Evolutionary conservation across 2,113 vertebrate species (phyloP).

Genomic region (Malurus melanocephalus): DNA sequence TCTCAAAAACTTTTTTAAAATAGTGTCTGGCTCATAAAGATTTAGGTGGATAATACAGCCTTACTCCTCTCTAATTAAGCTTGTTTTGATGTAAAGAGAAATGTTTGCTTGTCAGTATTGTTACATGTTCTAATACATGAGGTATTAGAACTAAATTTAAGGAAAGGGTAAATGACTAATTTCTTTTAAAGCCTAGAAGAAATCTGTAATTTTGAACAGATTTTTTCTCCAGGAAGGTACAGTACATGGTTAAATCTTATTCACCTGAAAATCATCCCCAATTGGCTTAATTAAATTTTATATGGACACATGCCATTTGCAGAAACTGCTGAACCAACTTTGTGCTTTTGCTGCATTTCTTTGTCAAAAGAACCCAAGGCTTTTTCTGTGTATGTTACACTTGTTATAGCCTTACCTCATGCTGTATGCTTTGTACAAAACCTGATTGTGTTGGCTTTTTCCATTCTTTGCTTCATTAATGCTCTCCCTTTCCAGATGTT

Average conservation of each 20-base stretch:
- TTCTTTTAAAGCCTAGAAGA: background rate
- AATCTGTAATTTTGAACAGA: background rate
- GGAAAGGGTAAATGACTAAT: background rate
- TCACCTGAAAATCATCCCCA: background rate
- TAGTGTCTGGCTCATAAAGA: background rate
- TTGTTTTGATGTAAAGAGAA: background rate
- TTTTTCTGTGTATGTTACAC: conserved; percentile 36
- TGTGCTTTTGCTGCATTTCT: conserved; percentile 51
- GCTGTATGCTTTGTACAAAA: conserved; percentile 64
- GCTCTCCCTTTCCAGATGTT: conserved; percentile 81
- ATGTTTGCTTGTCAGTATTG: conserved; percentile 22
- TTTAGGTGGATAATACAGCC: background rate
- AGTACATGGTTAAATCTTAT: background rate
- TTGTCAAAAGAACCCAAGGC: background rate
- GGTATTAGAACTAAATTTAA: background rate
- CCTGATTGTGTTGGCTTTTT: conserved; percentile 75
- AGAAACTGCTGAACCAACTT: conserved; percentile 34
- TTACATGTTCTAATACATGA: background rate
- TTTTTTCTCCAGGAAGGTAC: background rate
- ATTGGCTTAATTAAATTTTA: background rate
- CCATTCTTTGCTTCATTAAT: conserved; percentile 78
- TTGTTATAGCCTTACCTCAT: conserved; percentile 57
- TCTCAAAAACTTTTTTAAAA: background rate
- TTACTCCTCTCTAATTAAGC: background rate
- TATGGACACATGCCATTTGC: background rate